phyloP scores from a whole-genome alignment of 2,888 invertebrate species.

The Xylota segnis region DNA sequence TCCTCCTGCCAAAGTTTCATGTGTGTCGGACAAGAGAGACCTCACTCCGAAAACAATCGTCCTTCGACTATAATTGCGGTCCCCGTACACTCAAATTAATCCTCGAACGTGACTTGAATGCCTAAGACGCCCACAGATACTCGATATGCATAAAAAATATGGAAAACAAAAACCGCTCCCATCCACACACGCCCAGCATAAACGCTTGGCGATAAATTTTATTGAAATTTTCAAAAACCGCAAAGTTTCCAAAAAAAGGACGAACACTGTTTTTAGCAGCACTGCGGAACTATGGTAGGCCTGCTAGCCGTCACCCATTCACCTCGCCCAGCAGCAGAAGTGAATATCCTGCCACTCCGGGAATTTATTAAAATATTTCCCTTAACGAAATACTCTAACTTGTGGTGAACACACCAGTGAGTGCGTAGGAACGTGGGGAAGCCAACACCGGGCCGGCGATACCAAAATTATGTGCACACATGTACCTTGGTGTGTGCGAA shows the following conservation, averaged over 20 bases:
- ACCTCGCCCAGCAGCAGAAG: background rate
- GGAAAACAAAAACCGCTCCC: background rate
- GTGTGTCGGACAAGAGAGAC: background rate
- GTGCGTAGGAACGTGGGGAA: constrained; percentile 2
- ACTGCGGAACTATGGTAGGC: background rate
- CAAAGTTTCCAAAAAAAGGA: background rate
- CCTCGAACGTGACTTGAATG: constrained; percentile 23
- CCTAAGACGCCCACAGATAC: background rate
- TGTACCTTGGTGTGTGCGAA: background rate
- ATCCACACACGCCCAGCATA: background rate
- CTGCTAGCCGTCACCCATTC: background rate
- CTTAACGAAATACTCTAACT: constrained; percentile 6
- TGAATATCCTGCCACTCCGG: constrained; percentile 14
- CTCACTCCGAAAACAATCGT: constrained; percentile 2
- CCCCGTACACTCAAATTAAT: constrained; percentile 3
- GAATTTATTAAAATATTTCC: constrained; percentile 20
- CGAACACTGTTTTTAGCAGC: too few relatives aligned
- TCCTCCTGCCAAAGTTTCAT: background rate
- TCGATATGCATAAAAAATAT: constrained; percentile 10
- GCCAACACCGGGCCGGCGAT: background rate
- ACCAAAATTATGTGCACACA: background rate
- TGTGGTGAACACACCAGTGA: background rate
- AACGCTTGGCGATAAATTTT: constrained; percentile 17
- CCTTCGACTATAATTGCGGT: constrained; percentile 13
- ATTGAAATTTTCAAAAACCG: constrained; percentile 14